A percentile compares a stretch with the other conserved stretches of the same genome.
These are phyloP conservation scores for Epinephelus moara DNA, from an alignment of 2,113 vertebrate species.

Conservation along the genomic window DNA sequence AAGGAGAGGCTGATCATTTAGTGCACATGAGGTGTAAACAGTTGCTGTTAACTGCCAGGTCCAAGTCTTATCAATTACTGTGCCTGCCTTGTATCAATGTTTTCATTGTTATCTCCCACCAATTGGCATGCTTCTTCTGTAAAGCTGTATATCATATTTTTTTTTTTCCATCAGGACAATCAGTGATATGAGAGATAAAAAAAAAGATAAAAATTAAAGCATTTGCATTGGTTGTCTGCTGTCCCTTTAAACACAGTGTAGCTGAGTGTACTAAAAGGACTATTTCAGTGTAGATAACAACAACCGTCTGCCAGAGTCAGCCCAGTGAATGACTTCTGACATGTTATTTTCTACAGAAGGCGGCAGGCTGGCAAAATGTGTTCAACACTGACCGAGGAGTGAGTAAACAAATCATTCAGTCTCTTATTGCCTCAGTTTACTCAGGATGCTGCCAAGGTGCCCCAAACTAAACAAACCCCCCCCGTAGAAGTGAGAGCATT, in stretches of 20 bases:
- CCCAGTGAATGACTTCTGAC: conserved; percentile 44
- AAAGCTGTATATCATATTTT: no score
- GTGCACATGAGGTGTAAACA: conserved; percentile 39
- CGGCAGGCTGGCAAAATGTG: conserved; percentile 30
- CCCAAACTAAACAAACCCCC: neutral
- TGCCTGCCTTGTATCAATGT: neutral
- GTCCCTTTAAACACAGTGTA: conserved; percentile 49
- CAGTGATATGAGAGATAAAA: neutral
- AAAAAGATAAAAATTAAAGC: neutral
- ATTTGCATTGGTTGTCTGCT: neutral
- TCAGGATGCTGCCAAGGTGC: neutral
- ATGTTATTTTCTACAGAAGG: conserved; percentile 41
- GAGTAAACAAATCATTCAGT: conserved; percentile 22
- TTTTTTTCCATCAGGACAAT: neutral
- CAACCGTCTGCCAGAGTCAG: conserved; percentile 39
- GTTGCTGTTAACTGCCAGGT: conserved; percentile 33
- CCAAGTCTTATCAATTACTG: conserved; percentile 4
- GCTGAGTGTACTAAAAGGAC: conserved; percentile 25
- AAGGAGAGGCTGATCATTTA: conserved; percentile 22
- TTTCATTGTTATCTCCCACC: neutral
- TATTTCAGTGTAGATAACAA: conserved; percentile 37
- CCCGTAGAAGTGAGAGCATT: neutral
- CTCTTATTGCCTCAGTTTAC: neutral
- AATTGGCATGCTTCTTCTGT: neutral
- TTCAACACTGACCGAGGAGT: conserved; percentile 18